Evolutionary conservation across 2,113 vertebrate genomes (phyloP).

Genomic region (Lasiurus cinereus): DNA sequence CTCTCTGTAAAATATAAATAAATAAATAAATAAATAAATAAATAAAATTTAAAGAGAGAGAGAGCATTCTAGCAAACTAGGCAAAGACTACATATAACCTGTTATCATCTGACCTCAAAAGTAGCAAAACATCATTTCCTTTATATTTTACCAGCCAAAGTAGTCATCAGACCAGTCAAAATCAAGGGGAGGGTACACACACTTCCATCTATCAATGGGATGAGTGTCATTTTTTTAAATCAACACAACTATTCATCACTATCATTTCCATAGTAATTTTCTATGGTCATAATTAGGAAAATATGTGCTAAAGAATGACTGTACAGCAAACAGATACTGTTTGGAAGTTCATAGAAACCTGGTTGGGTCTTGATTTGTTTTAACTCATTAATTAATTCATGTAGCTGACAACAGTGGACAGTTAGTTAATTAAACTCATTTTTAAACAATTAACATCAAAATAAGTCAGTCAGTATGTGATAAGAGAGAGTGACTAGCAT

Average conservation of each 20-base stretch:
- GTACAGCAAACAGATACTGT: neutral
- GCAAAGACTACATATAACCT: neutral
- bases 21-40: no score
- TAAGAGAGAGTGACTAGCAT: neutral
- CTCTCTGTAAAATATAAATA: no score
- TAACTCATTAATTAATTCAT: neutral
- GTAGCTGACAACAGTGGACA: neutral
- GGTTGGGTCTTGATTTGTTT: neutral
- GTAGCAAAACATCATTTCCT: neutral
- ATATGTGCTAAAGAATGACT: neutral
- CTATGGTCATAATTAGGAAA: neutral
- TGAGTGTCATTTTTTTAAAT: neutral
- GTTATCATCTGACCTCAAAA: neutral
- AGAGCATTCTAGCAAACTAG: neutral
- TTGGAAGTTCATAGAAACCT: neutral
- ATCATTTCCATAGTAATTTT: neutral
- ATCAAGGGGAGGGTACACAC: neutral
- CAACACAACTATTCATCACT: neutral
- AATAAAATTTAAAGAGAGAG: neutral
- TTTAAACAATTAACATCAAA: slow-evolving; percentile 1
- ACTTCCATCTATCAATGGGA: neutral
- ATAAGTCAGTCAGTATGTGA: neutral
- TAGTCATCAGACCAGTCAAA: neutral
- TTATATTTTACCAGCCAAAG: neutral
- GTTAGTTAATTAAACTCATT: neutral